phyloP scores from a whole-genome alignment of 2,888 invertebrate genomes.

The Coenonympha arcania region DNA sequence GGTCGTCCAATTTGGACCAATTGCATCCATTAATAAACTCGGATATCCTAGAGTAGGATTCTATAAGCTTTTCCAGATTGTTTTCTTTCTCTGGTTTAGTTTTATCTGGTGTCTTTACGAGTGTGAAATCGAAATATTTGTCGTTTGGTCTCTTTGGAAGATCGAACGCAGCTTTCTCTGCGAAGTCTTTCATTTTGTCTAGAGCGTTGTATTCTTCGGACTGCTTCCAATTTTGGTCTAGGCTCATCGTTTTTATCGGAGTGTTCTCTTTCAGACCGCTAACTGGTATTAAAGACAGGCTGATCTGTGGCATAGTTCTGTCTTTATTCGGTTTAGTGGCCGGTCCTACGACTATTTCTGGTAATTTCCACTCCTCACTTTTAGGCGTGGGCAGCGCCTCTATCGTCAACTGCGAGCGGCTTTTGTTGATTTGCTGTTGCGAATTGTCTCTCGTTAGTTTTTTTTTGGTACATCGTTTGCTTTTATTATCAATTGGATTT shows the following conservation, averaged over 20 bases:
- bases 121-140: slow-evolving; percentile 48
- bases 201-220: slow-evolving; percentile 65
- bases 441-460: slow-evolving; percentile 43
- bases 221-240: slow-evolving; percentile 55
- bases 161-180: slow-evolving; percentile 67
- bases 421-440: slow-evolving; percentile 72
- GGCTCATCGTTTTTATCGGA: slow-evolving; percentile 52
- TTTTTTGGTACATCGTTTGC: no score
- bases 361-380: slow-evolving; percentile 54
- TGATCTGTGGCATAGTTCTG: slow-evolving; percentile 64
- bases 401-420: slow-evolving; percentile 66
- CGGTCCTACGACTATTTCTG: slow-evolving; percentile 54
- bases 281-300: slow-evolving; percentile 65
- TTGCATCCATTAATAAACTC: slow-evolving; percentile 70
- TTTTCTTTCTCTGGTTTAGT: slow-evolving; percentile 52
- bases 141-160: slow-evolving; percentile 55
- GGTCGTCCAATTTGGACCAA: slow-evolving; percentile 57
- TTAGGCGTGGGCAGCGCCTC: slow-evolving; percentile 56
- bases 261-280: slow-evolving; percentile 55
- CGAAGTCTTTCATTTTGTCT: slow-evolving; percentile 71
- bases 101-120: slow-evolving; percentile 45
- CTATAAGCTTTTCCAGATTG: slow-evolving; percentile 58
- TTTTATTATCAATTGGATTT: slow-evolving; percentile 69
- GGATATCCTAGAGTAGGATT: slow-evolving; percentile 64
- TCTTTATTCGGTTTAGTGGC: slow-evolving; percentile 50